Evolutionary conservation across 2,797 vertebrate species (phyloP).

Genomic region (Anableps anableps): DNA sequence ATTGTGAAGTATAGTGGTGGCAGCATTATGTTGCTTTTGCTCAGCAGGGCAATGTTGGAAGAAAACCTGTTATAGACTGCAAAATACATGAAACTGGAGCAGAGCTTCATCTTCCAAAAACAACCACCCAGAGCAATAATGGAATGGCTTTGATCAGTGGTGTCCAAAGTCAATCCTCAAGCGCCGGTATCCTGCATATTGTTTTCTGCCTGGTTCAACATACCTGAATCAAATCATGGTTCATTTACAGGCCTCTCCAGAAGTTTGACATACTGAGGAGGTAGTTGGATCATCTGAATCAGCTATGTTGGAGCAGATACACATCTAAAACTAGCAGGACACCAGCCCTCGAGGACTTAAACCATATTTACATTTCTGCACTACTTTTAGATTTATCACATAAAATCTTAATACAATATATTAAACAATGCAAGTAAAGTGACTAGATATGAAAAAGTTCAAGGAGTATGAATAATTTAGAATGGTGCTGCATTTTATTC

Average conservation of each 20-base stretch:
- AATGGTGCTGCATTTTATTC: slow-evolving; percentile 3
- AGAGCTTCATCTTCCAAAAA: not conserved
- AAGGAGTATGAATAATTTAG: not conserved
- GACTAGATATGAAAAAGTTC: not conserved
- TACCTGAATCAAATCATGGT: not conserved
- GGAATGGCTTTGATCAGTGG: not conserved
- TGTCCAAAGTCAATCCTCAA: not conserved
- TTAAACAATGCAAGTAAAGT: not conserved
- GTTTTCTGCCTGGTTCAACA: not conserved
- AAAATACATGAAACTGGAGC: not conserved
- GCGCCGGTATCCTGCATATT: not conserved
- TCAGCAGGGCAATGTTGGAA: not conserved
- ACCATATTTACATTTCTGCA: not conserved
- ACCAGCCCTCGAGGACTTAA: not conserved
- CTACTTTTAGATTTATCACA: not conserved
- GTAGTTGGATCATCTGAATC: not conserved
- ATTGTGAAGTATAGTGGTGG: not conserved
- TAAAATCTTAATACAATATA: not conserved
- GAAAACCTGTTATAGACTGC: not conserved
- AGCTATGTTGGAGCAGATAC: not conserved
- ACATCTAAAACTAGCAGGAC: not conserved
- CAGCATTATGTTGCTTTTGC: not conserved
- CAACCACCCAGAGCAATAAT: not conserved
- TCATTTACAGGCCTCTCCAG: not conserved
- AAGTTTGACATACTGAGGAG: not conserved